Base-by-base conservation (phyloP, 2,113 vertebrate species). In the Tinamus guttatus region DNA sequence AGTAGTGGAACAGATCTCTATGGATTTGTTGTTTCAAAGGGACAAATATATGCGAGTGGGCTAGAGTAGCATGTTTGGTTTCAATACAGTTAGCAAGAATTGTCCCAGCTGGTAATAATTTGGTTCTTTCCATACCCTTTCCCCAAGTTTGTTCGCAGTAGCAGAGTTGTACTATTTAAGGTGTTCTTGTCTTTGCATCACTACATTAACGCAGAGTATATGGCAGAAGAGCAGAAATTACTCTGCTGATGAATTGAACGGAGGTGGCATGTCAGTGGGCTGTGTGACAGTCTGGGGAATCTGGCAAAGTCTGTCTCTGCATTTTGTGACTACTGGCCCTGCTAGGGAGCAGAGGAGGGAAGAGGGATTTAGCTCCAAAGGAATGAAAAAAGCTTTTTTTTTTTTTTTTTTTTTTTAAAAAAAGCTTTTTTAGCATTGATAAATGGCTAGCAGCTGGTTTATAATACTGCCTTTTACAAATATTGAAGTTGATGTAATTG, bases 111-210 rank as follows among this genome's bases (percentile, higher is more conserved):
- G 7, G 13, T 19, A 86, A 2, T 32, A 69, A 59, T 81, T 85
- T 22, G 0, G 2, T 56, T 82, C 38, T 90, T 14, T 34, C 34
- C 0, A 7, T 0, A 0, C n/a, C n/a, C 49, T 51, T 51, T 15
- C 21, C 22, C 45, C n/a, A 36, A 36, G 22, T 41, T 67, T 76
- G 36, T n/a, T 56, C 25, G 59, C n/a, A 65, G 63, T 4, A 5
- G 4, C 27, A 13, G 6, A 13, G 40, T 38, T 43, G 21, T 22
- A 43, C 43, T 43, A 15, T 71, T 52, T 6, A 15, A 70, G 13
- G 6, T 45, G 7, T 41, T 12, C 43, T 69, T 70, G 41, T 19
- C n/a, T 20, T 47, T 87, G 59, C 4, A 11, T 64, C 32, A 49
- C 41, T 11, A 9, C 43, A 5, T 12, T 7, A 5, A 9, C 8